phyloP scores from a whole-genome alignment of 1,140 invertebrate genomes.

The Conus betulinus region DNA sequence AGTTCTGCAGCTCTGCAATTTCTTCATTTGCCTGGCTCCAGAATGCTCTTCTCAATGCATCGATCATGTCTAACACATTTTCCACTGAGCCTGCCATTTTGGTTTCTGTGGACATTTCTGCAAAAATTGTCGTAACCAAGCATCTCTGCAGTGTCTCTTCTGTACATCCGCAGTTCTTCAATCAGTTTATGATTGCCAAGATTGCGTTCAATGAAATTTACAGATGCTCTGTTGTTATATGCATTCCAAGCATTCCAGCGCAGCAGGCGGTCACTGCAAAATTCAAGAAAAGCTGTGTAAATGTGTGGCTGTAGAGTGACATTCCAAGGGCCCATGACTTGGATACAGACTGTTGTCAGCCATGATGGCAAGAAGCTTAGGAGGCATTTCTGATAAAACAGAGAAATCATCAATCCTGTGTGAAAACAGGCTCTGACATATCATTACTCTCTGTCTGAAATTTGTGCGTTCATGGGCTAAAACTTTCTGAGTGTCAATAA shows the following conservation, averaged over 20 bases:
- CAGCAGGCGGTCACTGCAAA: constrained; percentile 86
- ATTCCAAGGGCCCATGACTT: constrained; percentile 70
- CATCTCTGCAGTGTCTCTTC: constrained; percentile 83
- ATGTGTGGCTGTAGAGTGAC: constrained; percentile 85
- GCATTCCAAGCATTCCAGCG: constrained; percentile 91
- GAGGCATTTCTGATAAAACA: constrained; percentile 16
- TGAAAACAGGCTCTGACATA: constrained; percentile 33
- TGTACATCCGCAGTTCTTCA: constrained; percentile 84
- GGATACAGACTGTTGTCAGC: constrained; percentile 73
- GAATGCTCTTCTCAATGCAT: constrained; percentile 74
- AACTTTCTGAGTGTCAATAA: constrained; percentile 69
- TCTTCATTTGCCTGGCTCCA: constrained; percentile 86
- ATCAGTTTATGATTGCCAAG: constrained; percentile 84
- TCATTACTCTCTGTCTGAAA: constrained; percentile 39
- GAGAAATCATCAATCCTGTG: constrained; percentile 39
- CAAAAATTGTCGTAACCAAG: constrained; percentile 88
- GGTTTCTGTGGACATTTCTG: constrained; percentile 93
- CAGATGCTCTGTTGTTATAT: constrained; percentile 83
- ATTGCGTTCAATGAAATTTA: constrained; percentile 49
- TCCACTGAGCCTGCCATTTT: constrained; percentile 93
- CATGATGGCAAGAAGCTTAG: constrained; percentile 24
- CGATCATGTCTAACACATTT: constrained; percentile 85
- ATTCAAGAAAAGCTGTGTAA: constrained; percentile 84
- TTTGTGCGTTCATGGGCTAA: constrained; percentile 78
- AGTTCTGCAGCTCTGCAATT: constrained; percentile 83